Evolutionary conservation across 2,888 invertebrate genomes (phyloP).

Genomic region (Drosophila crucigera): DNA sequence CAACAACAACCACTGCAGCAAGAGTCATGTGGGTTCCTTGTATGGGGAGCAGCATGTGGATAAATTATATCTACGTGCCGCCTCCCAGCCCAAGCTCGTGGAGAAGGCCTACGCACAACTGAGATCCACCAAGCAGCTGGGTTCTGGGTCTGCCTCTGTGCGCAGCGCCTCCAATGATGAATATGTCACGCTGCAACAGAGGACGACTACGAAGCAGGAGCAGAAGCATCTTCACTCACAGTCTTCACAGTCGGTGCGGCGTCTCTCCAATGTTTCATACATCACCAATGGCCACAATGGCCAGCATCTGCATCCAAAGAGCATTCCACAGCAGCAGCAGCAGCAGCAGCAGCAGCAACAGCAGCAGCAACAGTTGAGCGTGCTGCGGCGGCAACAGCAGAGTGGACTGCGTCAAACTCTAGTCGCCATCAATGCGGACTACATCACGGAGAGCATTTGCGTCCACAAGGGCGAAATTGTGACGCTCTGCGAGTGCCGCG

Average conservation of each 20-base stretch:
- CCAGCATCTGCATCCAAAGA: slow-evolving; percentile 82
- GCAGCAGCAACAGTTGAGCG: slow-evolving; percentile 49
- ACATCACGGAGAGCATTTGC: slow-evolving; percentile 87
- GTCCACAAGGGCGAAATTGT: slow-evolving; percentile 92
- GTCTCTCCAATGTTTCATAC: slow-evolving; percentile 70
- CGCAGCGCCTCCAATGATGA: slow-evolving; percentile 80
- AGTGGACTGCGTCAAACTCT: slow-evolving; percentile 88
- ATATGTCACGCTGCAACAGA: slow-evolving; percentile 80
- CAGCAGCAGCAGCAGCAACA: slow-evolving; percentile 2
- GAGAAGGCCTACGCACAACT: slow-evolving; percentile 85
- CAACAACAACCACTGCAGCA: slow-evolving; percentile 67
- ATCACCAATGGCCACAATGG: slow-evolving; percentile 83
- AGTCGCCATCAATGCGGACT: slow-evolving; percentile 90
- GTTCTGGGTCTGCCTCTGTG: slow-evolving; percentile 55
- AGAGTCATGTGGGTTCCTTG: slow-evolving; percentile 64
- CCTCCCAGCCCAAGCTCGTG: slow-evolving; percentile 86
- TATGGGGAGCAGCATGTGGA: slow-evolving; percentile 91
- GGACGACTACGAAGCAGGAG: slow-evolving; percentile 23
- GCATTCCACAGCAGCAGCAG: slow-evolving; percentile 51
- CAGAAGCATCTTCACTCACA: slow-evolving; percentile 61
- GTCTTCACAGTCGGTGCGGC: slow-evolving; percentile 44
- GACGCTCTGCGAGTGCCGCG: slow-evolving; percentile 87
- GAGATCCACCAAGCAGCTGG: slow-evolving; percentile 80
- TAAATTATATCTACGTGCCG: slow-evolving; percentile 88
- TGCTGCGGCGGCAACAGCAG: slow-evolving; percentile 74